phyloP scores from a whole-genome alignment of 2,888 invertebrate species.

The Chrysotoxum bicinctum region DNA sequence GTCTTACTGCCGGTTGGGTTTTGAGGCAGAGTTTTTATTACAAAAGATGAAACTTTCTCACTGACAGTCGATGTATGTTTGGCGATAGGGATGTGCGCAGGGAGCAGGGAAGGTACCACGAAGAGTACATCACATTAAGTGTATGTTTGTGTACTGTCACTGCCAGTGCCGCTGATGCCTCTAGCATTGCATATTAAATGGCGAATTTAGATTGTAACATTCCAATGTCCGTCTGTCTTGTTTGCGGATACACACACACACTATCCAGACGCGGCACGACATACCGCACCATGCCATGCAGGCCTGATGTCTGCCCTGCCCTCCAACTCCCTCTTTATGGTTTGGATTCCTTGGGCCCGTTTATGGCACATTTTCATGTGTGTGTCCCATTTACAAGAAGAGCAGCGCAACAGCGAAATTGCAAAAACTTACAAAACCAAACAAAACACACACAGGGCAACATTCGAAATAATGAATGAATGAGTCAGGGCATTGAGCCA shows the following conservation, averaged over 20 bases:
- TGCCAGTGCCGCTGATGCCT: conserved; percentile 36
- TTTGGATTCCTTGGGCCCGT: conserved; percentile 38
- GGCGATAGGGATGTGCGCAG: not conserved
- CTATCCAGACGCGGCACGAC: too few species aligned
- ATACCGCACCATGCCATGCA: not conserved
- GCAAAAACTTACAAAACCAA: conserved; percentile 6
- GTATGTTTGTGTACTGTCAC: conserved; percentile 28
- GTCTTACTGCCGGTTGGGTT: not conserved
- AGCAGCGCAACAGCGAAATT: not conserved
- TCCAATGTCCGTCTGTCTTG: conserved; percentile 61
- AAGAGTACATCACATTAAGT: conserved; percentile 24
- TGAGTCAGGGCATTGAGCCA: conserved; percentile 71
- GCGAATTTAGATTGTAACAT: conserved; percentile 69
- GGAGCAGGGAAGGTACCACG: conserved; percentile 17
- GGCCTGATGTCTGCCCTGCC: not conserved
- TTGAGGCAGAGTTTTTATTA: not conserved
- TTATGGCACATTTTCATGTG: conserved; percentile 62
- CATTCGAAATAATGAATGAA: conserved; percentile 66
- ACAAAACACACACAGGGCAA: conserved; percentile 9
- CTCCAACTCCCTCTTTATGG: conserved; percentile 6
- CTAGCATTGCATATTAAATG: conserved; percentile 65
- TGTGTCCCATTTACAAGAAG: conserved; percentile 58
- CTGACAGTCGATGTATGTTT: not conserved
- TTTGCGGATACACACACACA: conserved; percentile 39
- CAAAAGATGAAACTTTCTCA: conserved; percentile 50